Base-by-base conservation (phyloP, 2,797 vertebrate genomes). In the Sebastes ruberrimus region DNA sequence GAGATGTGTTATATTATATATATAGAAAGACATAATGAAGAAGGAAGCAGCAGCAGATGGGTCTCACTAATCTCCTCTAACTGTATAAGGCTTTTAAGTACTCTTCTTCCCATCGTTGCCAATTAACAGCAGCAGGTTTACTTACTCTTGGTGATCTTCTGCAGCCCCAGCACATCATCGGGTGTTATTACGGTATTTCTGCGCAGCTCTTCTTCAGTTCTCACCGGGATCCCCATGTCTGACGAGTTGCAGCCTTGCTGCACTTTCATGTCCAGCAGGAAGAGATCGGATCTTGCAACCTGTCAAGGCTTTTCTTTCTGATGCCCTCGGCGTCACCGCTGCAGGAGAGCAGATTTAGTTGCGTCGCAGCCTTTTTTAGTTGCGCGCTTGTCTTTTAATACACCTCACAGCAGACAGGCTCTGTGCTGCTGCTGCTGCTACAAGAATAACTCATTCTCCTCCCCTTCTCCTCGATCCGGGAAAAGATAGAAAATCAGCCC, bases 131-230 rank as follows among this genome's bases (percentile, higher is more conserved):
- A 30, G 66, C 60, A 32, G 87, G 81, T 46, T 63, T 78, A 96
- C 97, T 97, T 93, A 99, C 98, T 97, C 93, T 96, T 94, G 11
- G 98, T 99, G 96, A 99, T 97, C 94, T 97, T 97, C 96, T 98
- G 97, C 66, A 99, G 94, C 89, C 97, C 97, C 52, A 99, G 96
- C 86, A 99, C 98, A 83, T 99, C 97, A 83, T 98, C 97, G 49
- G 98, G 97, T 77, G 96, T 95, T 89, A 97, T 97, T 57, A 93
- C 90, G 78, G 94, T 86, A 74, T 97, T 95, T 74, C 94, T 95
- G 78, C 95, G 94, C 95, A 97, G 86, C 88, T 97, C 96, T 70
- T 97, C 96, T 85, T 97, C 97, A 83, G 96, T 96, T 72, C 87
- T 94, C 32, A 93, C 94, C 80, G 95, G 95, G 78, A 95, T 91